A percentile compares a stretch with the other conserved stretches of the same genome.
These are phyloP conservation scores for Cercopithecus mona DNA, from an alignment of 2,113 vertebrate species.

Conservation along the genomic window DNA sequence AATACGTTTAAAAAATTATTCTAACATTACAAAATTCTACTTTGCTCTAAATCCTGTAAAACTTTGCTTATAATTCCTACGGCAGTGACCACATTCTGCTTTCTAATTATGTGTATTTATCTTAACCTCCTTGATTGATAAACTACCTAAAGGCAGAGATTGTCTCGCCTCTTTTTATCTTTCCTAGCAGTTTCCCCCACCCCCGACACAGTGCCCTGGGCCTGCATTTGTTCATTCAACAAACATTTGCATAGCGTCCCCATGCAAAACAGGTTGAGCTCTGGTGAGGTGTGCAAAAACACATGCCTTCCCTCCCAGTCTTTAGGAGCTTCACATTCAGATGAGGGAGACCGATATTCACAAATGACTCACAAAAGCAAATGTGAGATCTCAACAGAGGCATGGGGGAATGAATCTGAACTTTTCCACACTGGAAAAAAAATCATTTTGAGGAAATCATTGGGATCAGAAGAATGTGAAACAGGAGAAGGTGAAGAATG, in stretches of 20 bases:
- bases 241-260: neutral
- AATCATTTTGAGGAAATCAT: neutral
- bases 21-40: neutral
- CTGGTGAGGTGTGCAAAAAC: neutral
- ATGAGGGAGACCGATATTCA: neutral
- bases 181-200: neutral
- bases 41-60: neutral
- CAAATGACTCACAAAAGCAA: neutral
- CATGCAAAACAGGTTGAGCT: neutral
- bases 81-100: neutral
- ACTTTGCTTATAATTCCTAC: constrained; percentile 19
- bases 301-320: neutral
- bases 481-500: neutral
- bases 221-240: neutral
- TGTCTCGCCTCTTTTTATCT: constrained; percentile 38
- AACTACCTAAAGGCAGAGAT: neutral
- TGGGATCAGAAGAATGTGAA: neutral
- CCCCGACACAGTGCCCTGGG: neutral
- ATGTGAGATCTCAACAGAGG: neutral
- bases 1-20: neutral
- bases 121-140: neutral
- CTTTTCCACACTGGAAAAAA: neutral
- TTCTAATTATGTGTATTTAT: constrained; percentile 38
- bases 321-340: neutral
- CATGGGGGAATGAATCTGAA: neutral